Percentiles rank a stretch among this genome's conserved stretches.
phyloP scores from a whole-genome alignment of 2,797 vertebrate species.

The Kryptolebias ocellatus region DNA sequence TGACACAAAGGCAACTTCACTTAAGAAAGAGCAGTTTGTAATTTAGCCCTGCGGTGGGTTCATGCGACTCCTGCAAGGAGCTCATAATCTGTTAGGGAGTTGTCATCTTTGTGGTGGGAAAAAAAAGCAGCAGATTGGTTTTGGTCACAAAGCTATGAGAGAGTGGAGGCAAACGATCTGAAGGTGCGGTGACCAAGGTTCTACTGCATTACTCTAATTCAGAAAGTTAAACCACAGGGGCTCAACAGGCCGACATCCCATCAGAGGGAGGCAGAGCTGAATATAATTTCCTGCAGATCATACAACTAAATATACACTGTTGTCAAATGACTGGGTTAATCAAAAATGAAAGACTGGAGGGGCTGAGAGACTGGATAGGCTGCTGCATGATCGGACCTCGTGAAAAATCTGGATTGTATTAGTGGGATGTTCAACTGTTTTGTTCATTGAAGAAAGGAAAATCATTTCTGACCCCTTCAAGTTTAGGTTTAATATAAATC shows the following conservation, averaged over 20 bases:
- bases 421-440: constrained; percentile 31
- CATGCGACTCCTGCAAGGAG: constrained; percentile 75
- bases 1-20: constrained; percentile 62
- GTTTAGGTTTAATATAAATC: constrained; percentile 22
- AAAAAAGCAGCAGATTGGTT: constrained; percentile 53
- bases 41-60: constrained; percentile 79
- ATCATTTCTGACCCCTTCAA: constrained; percentile 22
- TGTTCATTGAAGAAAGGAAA: constrained; percentile 33
- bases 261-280: constrained; percentile 34
- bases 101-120: constrained; percentile 71
- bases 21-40: constrained; percentile 75
- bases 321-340: constrained; percentile 46
- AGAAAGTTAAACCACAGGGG: constrained; percentile 55
- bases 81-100: constrained; percentile 79
- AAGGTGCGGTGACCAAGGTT: constrained; percentile 46
- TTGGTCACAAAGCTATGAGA: constrained; percentile 60
- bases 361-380: constrained; percentile 9
- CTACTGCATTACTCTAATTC: constrained; percentile 46
- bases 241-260: constrained; percentile 16
- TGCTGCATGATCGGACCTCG: constrained; percentile 26
- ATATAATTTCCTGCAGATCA: constrained; percentile 22
- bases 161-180: constrained; percentile 50
- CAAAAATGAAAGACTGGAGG: constrained; percentile 43
- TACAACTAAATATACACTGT: constrained; percentile 41
- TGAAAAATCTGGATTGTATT: constrained; percentile 61